Base-by-base conservation (phyloP, 2,113 vertebrate species). In the Megalops atlanticus region DNA sequence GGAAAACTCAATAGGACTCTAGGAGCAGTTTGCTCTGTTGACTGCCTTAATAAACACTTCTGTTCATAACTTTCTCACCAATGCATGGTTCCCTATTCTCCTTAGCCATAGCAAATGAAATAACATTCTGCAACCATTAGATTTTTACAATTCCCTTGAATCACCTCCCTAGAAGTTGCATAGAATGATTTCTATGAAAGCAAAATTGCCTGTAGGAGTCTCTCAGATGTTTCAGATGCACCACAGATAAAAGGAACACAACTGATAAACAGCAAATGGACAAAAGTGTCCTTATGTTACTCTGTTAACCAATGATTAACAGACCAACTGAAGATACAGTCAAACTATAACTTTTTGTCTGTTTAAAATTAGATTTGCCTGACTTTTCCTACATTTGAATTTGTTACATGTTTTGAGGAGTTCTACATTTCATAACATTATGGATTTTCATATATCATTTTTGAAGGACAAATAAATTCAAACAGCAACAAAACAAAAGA, bases 21-120 rank as follows among this genome's bases (percentile, higher is more conserved):
- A 18, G 43, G 33, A 33, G 43, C 64, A 69, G 47, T 39, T 52
- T 38, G 16, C 69, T 35, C 78, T 21, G 18, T 18, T 24, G 31
- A 79, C 14, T 33, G 36, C 74, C 41, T 71, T 31, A 33, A 74
- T 36, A 82, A 82, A 74, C 69, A 74, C 69, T 1, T 41, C 47
- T 78, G 33, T 54, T 76, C 73, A 36, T n/a, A 40, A 74, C 47
- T 80, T 38, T 41, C 38, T 12, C 69, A 41, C 18, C 7, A 45
- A 70, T 76, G 27, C 52, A 31, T 27, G 52, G 18, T 35, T 33
- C 10, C 33, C 39, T 35, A 31, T 47, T 47, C 27, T 6, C 43
- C 43, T 33, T 43, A 40, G 81, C 43, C 33, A 70, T 58, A 47
- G 54, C 14, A 78, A 78, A 70, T 39, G 33, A n/a, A 16, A 45